Evolutionary conservation across 2,888 invertebrate species (phyloP).

Genomic region (Aquatica leii): DNA sequence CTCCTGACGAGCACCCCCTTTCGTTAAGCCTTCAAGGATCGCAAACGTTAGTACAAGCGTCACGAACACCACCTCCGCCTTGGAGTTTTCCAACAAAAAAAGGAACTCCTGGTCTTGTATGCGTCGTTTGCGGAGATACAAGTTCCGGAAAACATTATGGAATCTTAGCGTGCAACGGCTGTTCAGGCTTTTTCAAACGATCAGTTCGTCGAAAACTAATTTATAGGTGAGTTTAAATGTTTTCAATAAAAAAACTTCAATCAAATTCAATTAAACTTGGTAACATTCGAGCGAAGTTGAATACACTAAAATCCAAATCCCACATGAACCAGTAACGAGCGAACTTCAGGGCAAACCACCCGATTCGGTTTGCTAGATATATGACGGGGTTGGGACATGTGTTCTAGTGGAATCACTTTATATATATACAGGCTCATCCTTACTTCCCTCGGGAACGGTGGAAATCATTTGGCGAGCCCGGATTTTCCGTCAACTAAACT

Average conservation of each 20-base stretch:
- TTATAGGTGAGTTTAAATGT: conserved; percentile 77
- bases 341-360: conserved; percentile 44
- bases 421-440: conserved; percentile 50
- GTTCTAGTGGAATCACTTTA: conserved; percentile 54
- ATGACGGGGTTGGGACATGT: conserved; percentile 48
- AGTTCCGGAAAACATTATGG: conserved; percentile 98
- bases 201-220: conserved; percentile 95
- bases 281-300: conserved; percentile 25
- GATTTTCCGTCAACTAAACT: conserved; percentile 52
- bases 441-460: conserved; percentile 48
- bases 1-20: conserved; percentile 62
- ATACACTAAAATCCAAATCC: conserved; percentile 50
- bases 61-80: conserved; percentile 68
- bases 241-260: conserved; percentile 26
- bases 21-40: conserved; percentile 67
- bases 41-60: conserved; percentile 71
- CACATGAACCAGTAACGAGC: conserved; percentile 51
- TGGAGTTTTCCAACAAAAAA: conserved; percentile 63
- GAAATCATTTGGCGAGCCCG: conserved; percentile 56
- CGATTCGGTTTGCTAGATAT: conserved; percentile 26
- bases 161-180: conserved; percentile 98
- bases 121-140: conserved; percentile 97
- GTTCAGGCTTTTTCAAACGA: conserved; percentile 98
- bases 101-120: conserved; percentile 81
- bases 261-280: conserved; percentile 39